Conservation (phyloP, 2,888 invertebrate species). For the Panopea generosa region DNA sequence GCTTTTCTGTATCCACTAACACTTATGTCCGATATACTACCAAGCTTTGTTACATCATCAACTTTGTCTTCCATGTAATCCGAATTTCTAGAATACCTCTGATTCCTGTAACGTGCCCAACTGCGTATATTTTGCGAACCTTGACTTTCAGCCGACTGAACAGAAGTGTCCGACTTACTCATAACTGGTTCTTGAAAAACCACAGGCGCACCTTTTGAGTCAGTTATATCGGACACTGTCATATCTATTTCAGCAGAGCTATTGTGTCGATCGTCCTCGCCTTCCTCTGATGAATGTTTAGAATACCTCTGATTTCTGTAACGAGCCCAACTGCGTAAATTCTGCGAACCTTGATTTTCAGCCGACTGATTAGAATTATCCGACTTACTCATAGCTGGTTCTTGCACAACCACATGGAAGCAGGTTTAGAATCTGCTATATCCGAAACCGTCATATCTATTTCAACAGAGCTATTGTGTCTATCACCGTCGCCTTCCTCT, state of each 20-base stretch:
- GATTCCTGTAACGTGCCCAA: conserved; percentile 64
- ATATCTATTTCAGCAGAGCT: conserved; percentile 43
- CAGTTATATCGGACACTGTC: conserved; percentile 48
- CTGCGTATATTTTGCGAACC: conserved; percentile 48
- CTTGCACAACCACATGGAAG: conserved; percentile 22
- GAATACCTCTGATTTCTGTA: conserved; percentile 60
- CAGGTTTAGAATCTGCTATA: conserved; percentile 10
- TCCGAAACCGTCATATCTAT: conserved; percentile 46
- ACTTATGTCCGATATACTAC: conserved; percentile 63
- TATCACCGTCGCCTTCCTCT: conserved; percentile 49
- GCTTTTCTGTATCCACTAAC: conserved; percentile 61
- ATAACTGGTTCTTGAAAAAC: conserved; percentile 39
- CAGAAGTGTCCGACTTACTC: conserved; percentile 56
- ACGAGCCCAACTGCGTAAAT: conserved; percentile 61
- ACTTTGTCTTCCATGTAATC: conserved; percentile 64
- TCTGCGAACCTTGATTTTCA: conserved; percentile 41
- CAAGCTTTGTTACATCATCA: conserved; percentile 61
- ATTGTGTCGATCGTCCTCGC: conserved; percentile 32
- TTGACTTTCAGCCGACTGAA: conserved; percentile 30
- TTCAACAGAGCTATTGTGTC: conserved; percentile 47
- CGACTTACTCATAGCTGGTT: conserved; percentile 56
- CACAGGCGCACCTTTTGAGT: conserved; percentile 9
- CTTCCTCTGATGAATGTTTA: conserved; percentile 33
- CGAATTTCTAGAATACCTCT: conserved; percentile 53
- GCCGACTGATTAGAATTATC: conserved; percentile 37